These are phyloP conservation scores for Oligia fasciuncula DNA, from an alignment of 2,888 invertebrate genomes.

Conservation along the genomic window DNA sequence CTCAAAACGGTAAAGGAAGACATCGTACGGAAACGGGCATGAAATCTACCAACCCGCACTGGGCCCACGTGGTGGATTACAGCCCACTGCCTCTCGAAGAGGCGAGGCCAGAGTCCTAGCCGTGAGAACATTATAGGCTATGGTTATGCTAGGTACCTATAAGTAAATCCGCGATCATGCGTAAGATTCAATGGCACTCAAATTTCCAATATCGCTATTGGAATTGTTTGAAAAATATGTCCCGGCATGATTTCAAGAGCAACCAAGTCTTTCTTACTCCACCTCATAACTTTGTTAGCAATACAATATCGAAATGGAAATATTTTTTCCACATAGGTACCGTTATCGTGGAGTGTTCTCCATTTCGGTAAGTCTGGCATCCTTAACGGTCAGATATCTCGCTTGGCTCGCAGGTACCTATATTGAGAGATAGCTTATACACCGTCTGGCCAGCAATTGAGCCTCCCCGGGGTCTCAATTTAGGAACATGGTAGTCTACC, in stretches of 20 bases:
- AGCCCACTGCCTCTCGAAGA: too few relatives aligned
- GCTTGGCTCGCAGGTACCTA: neutral
- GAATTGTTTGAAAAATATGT: neutral
- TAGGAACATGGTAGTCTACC: neutral
- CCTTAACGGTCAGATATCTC: neutral
- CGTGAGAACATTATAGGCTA: too few relatives aligned
- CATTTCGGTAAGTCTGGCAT: neutral
- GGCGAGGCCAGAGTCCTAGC: too few relatives aligned
- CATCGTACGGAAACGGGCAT: too few relatives aligned
- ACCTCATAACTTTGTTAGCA: neutral
- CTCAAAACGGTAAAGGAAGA: too few relatives aligned
- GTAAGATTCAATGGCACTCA: neutral
- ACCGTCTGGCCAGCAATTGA: constrained; percentile 1
- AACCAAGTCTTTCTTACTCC: neutral
- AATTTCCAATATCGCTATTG: neutral
- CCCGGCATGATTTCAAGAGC: neutral
- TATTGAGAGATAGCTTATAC: constrained; percentile 5
- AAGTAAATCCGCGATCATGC: neutral
- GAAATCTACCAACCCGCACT: too few relatives aligned
- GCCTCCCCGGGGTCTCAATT: neutral
- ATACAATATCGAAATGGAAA: neutral
- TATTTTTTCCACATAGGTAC: neutral
- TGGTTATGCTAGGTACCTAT: too few relatives aligned
- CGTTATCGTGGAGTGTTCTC: neutral
- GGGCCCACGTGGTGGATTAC: too few relatives aligned